Percentiles rank a stretch among this genome's conserved stretches.
These are phyloP conservation scores for Epinephelus fuscoguttatus DNA, from an alignment of 2,113 vertebrate genomes.

Conservation along the genomic window DNA sequence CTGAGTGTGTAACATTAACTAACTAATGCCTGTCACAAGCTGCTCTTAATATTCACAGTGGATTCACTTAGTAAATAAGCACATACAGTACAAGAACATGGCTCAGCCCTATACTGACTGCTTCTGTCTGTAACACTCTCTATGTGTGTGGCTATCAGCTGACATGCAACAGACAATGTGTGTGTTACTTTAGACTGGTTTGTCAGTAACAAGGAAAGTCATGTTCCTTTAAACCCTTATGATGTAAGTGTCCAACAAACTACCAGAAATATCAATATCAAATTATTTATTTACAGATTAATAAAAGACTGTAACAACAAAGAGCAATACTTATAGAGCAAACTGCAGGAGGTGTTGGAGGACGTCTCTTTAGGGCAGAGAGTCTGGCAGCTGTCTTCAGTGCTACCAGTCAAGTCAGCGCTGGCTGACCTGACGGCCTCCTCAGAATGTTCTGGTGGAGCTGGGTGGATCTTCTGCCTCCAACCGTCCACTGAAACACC, in stretches of 20 bases:
- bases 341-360: neutral
- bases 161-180: neutral
- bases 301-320: neutral
- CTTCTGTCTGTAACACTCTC: neutral
- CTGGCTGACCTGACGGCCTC: neutral
- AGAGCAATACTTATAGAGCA: neutral
- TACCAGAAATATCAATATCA: neutral
- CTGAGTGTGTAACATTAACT: neutral
- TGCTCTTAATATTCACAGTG: constrained; percentile 4
- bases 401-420: neutral
- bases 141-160: neutral
- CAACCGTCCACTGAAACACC: neutral
- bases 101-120: neutral
- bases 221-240: neutral
- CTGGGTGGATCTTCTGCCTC: neutral
- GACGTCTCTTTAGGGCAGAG: neutral
- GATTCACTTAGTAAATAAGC: neutral
- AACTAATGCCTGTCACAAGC: neutral
- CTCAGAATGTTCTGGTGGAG: neutral
- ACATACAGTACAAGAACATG: neutral
- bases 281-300: neutral
- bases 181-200: neutral
- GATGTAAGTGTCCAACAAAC: neutral
- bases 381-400: neutral
- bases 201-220: neutral